Conservation (phyloP, 1,140 invertebrate species). For the Oncopodura yosiiana region DNA sequence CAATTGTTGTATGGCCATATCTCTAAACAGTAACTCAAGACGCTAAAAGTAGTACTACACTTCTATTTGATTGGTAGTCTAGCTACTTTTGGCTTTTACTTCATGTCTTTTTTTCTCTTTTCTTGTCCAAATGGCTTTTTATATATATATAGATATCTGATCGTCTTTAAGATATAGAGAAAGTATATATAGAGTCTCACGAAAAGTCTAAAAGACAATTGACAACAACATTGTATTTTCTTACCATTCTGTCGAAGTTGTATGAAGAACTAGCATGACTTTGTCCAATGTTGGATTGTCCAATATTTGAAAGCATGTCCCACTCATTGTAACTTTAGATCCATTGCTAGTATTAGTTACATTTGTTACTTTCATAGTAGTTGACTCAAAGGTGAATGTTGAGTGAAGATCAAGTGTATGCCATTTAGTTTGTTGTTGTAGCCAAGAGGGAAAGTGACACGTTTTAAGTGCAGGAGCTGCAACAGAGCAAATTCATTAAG, state of each 20-base stretch:
- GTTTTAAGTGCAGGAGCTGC: constrained; percentile 29
- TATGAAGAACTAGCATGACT: constrained; percentile 35
- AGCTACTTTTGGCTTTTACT: too few relatives aligned
- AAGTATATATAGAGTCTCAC: too few relatives aligned
- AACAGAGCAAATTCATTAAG: too few relatives aligned
- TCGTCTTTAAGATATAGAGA: background rate
- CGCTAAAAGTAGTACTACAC: too few relatives aligned
- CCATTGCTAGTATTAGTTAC: constrained; percentile 22
- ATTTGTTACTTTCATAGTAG: constrained; percentile 33
- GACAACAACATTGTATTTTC: too few relatives aligned
- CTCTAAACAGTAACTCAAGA: too few relatives aligned
- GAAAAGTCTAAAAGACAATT: too few relatives aligned
- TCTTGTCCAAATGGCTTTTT: too few relatives aligned
- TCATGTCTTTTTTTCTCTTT: too few relatives aligned
- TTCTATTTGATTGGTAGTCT: too few relatives aligned
- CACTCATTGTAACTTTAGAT: constrained; percentile 29
- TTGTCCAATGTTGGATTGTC: constrained; percentile 33
- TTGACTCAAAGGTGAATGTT: constrained; percentile 37
- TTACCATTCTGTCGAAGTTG: constrained; percentile 37
- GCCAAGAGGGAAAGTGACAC: constrained; percentile 40
- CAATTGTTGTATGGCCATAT: too few relatives aligned
- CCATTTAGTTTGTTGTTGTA: constrained; percentile 37
- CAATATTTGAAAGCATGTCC: constrained; percentile 31
- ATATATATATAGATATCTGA: too few relatives aligned
- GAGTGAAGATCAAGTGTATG: constrained; percentile 39